Conservation (phyloP, 53 echinoderm and acorn worm genomes). For the Hippasteria phrygiana region DNA sequence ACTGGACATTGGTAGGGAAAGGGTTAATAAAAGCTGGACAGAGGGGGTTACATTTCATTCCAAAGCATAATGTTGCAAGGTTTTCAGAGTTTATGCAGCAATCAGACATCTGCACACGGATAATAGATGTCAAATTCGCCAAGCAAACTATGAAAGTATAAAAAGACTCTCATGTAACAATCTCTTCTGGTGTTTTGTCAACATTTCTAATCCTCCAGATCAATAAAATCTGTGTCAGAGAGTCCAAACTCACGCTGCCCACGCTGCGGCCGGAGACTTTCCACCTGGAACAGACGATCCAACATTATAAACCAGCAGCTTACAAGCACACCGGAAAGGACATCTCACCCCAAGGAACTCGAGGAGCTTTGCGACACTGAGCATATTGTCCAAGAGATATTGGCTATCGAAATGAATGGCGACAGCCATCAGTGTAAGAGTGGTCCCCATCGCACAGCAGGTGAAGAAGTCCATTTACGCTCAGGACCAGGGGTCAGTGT, state of each 20-base stretch:
- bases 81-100: no score
- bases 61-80: no score
- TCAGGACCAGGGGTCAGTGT: background rate
- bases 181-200: background rate
- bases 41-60: no score
- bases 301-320: background rate
- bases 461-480: background rate
- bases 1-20: no score
- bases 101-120: no score
- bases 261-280: slow-evolving; percentile 17
- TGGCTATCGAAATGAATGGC: background rate
- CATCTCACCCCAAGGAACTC: background rate
- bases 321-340: no score
- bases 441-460: background rate
- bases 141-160: no score
- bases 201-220: slow-evolving; percentile 1
- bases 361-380: slow-evolving; percentile 5
- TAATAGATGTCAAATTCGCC: no score
- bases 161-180: no score
- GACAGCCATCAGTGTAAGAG: background rate
- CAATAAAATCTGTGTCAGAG: slow-evolving; percentile 17
- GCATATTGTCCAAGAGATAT: background rate
- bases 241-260: slow-evolving; percentile 10
- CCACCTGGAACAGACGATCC: slow-evolving; percentile 21
- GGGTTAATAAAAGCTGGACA: no score